A percentile compares a stretch with the other conserved stretches of the same genome.
Evolutionary conservation across 2,113 vertebrate genomes (phyloP).

Genomic region (Elephas maximus): DNA sequence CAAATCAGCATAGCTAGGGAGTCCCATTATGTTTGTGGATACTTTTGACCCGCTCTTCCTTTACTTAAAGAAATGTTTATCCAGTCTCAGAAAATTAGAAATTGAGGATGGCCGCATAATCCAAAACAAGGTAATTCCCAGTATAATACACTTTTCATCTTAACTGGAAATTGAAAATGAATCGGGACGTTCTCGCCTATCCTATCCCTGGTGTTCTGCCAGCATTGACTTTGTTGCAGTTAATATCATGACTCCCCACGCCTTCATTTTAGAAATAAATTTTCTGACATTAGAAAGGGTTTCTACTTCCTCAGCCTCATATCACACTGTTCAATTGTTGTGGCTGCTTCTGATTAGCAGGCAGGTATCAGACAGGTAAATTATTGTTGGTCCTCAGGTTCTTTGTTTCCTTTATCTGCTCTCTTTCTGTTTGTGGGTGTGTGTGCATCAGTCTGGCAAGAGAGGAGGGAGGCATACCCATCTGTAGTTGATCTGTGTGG

Average conservation of each 20-base stretch:
- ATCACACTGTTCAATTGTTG: background rate
- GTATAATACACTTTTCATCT: background rate
- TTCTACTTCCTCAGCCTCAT: background rate
- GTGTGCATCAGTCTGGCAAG: background rate
- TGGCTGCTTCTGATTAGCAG: slow-evolving; percentile 21
- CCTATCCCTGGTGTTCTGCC: background rate
- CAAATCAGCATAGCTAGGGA: background rate
- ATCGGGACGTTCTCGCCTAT: background rate
- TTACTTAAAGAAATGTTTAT: background rate
- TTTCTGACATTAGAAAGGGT: background rate
- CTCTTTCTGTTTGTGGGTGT: background rate
- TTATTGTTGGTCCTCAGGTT: background rate
- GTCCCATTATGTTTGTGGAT: background rate
- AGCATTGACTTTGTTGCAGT: background rate
- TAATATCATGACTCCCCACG: background rate
- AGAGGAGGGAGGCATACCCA: background rate
- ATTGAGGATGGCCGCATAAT: background rate
- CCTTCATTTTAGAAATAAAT: background rate
- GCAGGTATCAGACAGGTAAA: background rate
- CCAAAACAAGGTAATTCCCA: background rate
- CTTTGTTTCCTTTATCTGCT: background rate
- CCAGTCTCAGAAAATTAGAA: slow-evolving; percentile 40
- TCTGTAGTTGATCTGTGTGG: background rate
- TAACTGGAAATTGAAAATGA: background rate
- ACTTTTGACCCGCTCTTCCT: background rate